Base-by-base conservation (phyloP, 2,113 vertebrate species). In the Oreochromis aureus region DNA sequence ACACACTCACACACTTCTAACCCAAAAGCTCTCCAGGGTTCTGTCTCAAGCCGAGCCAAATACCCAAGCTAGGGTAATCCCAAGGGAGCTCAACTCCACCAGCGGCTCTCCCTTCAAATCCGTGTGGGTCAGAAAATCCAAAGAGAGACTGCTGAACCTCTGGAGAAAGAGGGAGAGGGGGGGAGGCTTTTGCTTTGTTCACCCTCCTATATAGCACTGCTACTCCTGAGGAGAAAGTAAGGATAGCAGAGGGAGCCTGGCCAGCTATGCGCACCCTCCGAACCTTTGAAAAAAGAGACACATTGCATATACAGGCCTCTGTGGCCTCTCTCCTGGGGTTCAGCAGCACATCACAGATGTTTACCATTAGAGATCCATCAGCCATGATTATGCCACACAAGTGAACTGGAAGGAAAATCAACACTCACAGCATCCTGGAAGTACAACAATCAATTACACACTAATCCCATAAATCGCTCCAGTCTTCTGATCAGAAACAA, bases 51-150 rank as follows among this genome's bases (percentile, higher is more conserved):
- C 86, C 59, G 10, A 86, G 93, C 93, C 95, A 95, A 86, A 86
- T 91, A 59, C 84, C 80, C 90, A 89, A 89, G 91, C 90, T 91
- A 87, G 87, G 86, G 82, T 93, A 93, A 93, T 94, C 91, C 91
- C 83, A 10, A 41, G 39, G 88, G 91, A 88, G 89, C 90, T 93
- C 89, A 93, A 87, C 81, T 90, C 90, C 36, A 87, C 85, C 91
- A 83, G 66, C 32, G 54, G 56, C 79, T 90, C 61, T 82, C 53
- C 85, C 48, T 80, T 87, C 81, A 90, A 90, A 94, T 92, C 90
- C 86, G 83, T 27, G 54, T 88, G 93, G 91, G 81, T 90, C 89
- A 83, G 44, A 81, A 90, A 83, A 92, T 80, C 83, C 91, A 90
- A 55, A 84, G 48, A 89, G 69, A 86, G 76, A 87, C 84, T 63